Evolutionary conservation across 2,888 invertebrate species (phyloP).

Genomic region (Tipula unca): DNA sequence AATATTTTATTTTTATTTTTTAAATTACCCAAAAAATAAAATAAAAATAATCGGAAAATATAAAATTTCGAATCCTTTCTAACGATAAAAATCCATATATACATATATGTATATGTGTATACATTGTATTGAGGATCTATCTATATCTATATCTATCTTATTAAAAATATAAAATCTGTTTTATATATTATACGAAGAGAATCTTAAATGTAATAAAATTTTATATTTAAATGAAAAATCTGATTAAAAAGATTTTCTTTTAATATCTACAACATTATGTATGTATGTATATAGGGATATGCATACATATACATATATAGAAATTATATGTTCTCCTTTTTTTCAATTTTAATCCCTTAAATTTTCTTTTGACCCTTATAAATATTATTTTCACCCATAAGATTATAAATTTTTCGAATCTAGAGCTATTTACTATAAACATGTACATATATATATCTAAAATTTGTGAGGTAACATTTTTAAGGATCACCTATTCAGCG

Average conservation of each 20-base stretch:
- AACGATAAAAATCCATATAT: not conserved
- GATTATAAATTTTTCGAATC: not conserved
- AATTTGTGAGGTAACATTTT: not conserved
- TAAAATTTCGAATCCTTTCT: not conserved
- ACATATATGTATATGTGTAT: not conserved
- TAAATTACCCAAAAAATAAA: not conserved
- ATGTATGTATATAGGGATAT: not conserved
- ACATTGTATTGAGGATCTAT: not conserved
- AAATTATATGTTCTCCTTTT: not conserved
- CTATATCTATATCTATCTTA: not conserved
- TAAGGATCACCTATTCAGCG: not conserved
- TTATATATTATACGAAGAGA: not conserved
- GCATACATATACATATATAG: not conserved
- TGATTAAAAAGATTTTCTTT: not conserved
- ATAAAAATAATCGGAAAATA: not conserved
- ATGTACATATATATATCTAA: too few relatives aligned
- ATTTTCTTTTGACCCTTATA: not conserved
- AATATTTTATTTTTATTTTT: constrained; percentile 14
- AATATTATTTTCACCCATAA: not conserved
- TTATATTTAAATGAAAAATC: not conserved
- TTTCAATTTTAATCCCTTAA: not conserved
- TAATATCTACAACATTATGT: not conserved
- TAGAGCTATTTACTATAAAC: not conserved
- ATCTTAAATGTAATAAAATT: constrained; percentile 8
- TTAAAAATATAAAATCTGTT: constrained; percentile 4